Evolutionary conservation across 2,113 vertebrate species (phyloP).

Genomic region (Salvelinus namaycush): DNA sequence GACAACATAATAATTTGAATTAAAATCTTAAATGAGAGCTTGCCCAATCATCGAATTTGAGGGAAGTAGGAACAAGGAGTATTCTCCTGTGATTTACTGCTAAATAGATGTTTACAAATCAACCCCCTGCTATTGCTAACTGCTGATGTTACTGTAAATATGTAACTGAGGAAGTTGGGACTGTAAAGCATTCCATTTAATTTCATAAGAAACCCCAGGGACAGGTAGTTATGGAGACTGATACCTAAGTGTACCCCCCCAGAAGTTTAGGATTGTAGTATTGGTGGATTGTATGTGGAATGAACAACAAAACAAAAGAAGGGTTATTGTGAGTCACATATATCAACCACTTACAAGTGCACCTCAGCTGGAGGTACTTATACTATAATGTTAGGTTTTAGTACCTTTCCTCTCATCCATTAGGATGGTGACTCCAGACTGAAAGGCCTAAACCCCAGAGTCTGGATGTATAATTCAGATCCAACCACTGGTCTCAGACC

Average conservation of each 20-base stretch:
- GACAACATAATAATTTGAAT: conserved; percentile 1
- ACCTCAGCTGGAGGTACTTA: no score
- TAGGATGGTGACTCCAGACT: not conserved
- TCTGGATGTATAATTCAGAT: conserved; percentile 4
- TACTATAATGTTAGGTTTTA: not conserved
- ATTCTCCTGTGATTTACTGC: no score
- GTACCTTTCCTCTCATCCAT: not conserved
- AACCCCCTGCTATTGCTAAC: not conserved
- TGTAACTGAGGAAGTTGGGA: not conserved
- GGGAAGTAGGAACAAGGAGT: not conserved
- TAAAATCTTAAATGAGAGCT: conserved; percentile 12
- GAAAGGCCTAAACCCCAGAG: not conserved
- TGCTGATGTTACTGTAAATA: not conserved
- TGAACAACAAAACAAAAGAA: no score
- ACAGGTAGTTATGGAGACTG: not conserved
- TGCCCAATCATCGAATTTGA: not conserved
- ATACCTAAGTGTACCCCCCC: not conserved
- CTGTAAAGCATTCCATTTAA: not conserved
- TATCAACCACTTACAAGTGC: no score
- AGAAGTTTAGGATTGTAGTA: not conserved
- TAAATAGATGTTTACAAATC: no score
- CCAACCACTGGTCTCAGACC: conserved; percentile 2
- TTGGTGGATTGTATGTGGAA: no score
- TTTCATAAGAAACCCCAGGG: not conserved
- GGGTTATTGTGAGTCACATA: no score